Evolutionary conservation across 2,113 vertebrate species (phyloP).

Genomic region (Poeciliopsis retropinna): DNA sequence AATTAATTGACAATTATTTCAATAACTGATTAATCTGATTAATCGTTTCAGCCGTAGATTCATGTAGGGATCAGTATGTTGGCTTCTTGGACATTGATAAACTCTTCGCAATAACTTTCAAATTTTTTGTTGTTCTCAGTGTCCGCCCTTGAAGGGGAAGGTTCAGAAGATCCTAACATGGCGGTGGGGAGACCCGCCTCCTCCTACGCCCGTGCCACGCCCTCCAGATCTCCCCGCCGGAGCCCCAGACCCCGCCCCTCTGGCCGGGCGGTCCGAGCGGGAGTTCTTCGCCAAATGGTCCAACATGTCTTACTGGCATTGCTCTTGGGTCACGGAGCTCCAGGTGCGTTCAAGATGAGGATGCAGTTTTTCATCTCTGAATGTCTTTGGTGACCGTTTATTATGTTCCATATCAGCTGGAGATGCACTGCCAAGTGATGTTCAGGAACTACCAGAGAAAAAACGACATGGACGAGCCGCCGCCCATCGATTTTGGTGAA

Average conservation of each 20-base stretch:
- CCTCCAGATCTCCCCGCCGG: conserved; percentile 86
- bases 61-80: background rate
- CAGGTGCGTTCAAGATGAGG: conserved; percentile 79
- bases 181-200: conserved; percentile 94
- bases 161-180: conserved; percentile 98
- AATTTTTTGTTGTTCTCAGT: conserved; percentile 73
- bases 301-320: conserved; percentile 98
- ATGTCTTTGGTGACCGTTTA: background rate
- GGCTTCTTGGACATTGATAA: background rate
- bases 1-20: too few relatives aligned
- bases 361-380: accelerated
- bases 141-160: conserved; percentile 92
- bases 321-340: conserved; percentile 96
- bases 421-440: conserved; percentile 98
- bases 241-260: conserved; percentile 86
- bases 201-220: conserved; percentile 89
- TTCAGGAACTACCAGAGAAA: conserved; percentile 98
- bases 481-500: conserved; percentile 89
- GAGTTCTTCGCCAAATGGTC: conserved; percentile 99
- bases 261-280: conserved; percentile 92
- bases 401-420: conserved; percentile 77
- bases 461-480: conserved; percentile 99
- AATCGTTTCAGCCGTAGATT: too few relatives aligned
- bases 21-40: too few relatives aligned
- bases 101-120: too few relatives aligned